Base-by-base conservation (phyloP, 1,140 invertebrate genomes). In the Eciton burchellii region DNA sequence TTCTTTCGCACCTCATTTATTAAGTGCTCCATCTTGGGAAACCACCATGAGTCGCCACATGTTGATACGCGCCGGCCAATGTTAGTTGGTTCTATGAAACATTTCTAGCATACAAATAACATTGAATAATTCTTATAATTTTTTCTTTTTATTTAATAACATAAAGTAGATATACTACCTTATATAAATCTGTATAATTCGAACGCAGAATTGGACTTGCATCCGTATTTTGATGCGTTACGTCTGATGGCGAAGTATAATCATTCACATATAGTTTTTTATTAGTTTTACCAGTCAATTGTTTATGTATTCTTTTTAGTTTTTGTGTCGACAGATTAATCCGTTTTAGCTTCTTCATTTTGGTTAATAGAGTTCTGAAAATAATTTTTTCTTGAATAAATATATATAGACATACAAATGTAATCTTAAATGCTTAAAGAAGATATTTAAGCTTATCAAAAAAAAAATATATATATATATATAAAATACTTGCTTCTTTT, bases 401-500 rank as follows among this genome's bases (percentile, higher is more conserved):
- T 79, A 72, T 57, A 26, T 43, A 26, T 26, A 73, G n/a, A 26
- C 47, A 21, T 14, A 45, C 26, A 5, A 63, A 12, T 45, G 11
- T 14, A 65, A 49, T 29, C 0, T 16, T 66, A 9, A 21, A 12
- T 11, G 11, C 8, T n/a, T 8, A 9, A 35, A 47, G 65, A 41
- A 1, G 16, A 59, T 24, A 68, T 41, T 43, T 57, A 4, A 41
- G 74, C 72, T 54, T 43, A 70, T 19, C 82, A 12, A 41, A 54
- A 77, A 24, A 29, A n/a, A n/a, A n/a, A n/a, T n/a, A n/a, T n/a
- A n/a, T n/a, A n/a, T n/a, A n/a, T n/a, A n/a, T n/a, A n/a, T n/a
- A n/a, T n/a, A n/a, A n/a, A 70, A 47, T 52, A 56, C 62, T 86
- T 83, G 92, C 92, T 90, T 92, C 77, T 93, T 93, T 29, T 93